These are phyloP conservation scores for Streblospio benedicti DNA, from an alignment of 1,140 invertebrate genomes.

Conservation along the genomic window DNA sequence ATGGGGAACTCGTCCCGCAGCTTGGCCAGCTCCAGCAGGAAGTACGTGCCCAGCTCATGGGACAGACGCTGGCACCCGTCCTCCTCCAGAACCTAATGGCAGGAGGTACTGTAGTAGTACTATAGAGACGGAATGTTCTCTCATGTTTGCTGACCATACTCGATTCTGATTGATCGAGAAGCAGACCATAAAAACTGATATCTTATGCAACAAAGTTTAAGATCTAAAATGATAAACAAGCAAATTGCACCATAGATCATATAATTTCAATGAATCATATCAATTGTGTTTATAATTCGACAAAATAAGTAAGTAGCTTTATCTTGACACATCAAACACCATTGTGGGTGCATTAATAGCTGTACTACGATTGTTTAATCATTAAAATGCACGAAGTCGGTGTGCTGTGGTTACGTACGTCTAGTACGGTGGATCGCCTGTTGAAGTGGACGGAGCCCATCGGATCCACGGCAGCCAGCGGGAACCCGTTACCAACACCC, in stretches of 20 bases:
- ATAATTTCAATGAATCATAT: too few species aligned
- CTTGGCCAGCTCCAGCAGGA: constrained; percentile 64
- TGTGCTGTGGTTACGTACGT: constrained; percentile 62
- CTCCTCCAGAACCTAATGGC: constrained; percentile 73
- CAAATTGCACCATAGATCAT: too few species aligned
- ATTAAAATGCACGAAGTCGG: too few species aligned
- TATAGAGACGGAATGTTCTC: constrained; percentile 5
- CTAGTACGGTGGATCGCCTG: constrained; percentile 82
- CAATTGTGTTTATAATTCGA: too few species aligned
- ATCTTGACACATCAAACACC: too few species aligned
- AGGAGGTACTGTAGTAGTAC: constrained; percentile 24
- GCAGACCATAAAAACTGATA: background rate
- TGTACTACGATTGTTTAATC: too few species aligned
- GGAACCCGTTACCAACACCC: constrained; percentile 75
- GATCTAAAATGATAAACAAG: too few species aligned
- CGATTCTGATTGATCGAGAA: constrained; percentile 11
- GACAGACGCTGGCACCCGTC: constrained; percentile 78
- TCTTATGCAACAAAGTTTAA: background rate
- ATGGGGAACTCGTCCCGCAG: constrained; percentile 63
- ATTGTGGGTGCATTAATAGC: too few species aligned
- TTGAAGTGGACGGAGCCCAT: constrained; percentile 83
- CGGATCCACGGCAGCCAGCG: constrained; percentile 76
- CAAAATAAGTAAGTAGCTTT: too few species aligned
- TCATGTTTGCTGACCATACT: too few species aligned
- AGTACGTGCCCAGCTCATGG: constrained; percentile 67